phyloP scores from a whole-genome alignment of 2,113 vertebrate genomes.

The Rhynchopsitta pachyrhyncha region DNA sequence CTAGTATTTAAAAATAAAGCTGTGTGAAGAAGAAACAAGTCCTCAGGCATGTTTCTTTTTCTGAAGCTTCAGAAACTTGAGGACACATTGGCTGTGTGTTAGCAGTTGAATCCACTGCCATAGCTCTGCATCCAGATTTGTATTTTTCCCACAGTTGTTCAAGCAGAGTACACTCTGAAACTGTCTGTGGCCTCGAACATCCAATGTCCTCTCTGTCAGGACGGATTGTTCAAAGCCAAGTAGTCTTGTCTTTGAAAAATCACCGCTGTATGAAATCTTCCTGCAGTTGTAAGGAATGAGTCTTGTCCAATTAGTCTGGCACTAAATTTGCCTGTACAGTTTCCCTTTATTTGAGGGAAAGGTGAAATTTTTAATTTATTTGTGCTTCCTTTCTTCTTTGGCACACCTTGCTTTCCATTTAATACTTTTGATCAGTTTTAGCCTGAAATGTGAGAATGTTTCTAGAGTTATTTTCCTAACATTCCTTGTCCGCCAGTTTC shows the following conservation, averaged over 20 bases:
- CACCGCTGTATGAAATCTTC: background rate
- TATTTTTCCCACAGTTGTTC: background rate
- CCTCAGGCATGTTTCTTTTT: slow-evolving; percentile 53
- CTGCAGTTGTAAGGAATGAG: background rate
- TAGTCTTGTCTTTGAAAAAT: background rate
- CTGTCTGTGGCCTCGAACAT: background rate
- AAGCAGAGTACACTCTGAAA: background rate
- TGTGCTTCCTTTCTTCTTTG: background rate
- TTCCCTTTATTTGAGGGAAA: slow-evolving; percentile 23
- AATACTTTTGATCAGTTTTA: background rate
- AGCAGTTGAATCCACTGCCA: slow-evolving; percentile 12
- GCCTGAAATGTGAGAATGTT: background rate
- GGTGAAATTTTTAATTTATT: background rate
- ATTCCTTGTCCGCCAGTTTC: background rate
- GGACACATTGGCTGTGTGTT: slow-evolving; percentile 9
- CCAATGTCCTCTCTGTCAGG: background rate
- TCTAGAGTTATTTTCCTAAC: background rate
- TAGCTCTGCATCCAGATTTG: background rate
- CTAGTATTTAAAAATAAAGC: slow-evolving; percentile 65
- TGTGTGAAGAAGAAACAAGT: slow-evolving; percentile 49
- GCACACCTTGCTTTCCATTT: background rate
- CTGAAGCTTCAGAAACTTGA: slow-evolving; percentile 22
- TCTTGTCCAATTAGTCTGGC: background rate
- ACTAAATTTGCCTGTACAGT: background rate
- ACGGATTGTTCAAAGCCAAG: background rate